Conservation (phyloP, 2,113 vertebrate genomes). For the Cyrtonyx montezumae region DNA sequence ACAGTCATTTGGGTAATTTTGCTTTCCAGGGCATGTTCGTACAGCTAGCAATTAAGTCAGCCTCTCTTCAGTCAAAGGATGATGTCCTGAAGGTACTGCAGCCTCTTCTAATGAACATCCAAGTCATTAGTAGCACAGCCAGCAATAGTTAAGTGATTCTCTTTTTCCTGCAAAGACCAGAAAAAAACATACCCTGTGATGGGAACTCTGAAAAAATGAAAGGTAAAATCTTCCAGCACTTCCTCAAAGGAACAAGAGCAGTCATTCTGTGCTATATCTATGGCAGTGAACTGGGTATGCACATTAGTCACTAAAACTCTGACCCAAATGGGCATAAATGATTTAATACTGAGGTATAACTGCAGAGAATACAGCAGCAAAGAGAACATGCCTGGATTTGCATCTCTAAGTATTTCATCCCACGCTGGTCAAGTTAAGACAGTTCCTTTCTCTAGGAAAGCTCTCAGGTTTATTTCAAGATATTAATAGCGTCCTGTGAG, state of each 20-base stretch:
- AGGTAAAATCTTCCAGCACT: neutral
- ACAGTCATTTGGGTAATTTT: neutral
- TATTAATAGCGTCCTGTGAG: neutral
- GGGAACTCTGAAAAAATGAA: neutral
- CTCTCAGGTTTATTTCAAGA: neutral
- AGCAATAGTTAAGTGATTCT: neutral
- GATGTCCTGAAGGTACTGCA: neutral
- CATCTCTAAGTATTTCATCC: neutral
- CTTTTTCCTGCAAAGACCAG: neutral
- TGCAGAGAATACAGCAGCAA: neutral
- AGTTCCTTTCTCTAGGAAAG: neutral
- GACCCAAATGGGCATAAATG: neutral
- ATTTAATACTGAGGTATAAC: neutral
- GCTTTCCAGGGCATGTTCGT: neutral
- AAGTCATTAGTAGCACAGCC: neutral
- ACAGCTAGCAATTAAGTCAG: neutral
- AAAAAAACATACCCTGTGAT: neutral
- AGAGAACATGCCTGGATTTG: neutral
- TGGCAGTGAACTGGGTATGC: neutral
- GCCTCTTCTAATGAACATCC: fast-evolving
- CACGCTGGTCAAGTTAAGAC: neutral
- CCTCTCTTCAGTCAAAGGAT: neutral
- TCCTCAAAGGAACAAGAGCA: neutral
- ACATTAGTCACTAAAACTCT: neutral
- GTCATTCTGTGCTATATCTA: fast-evolving